Evolutionary conservation across 2,888 invertebrate genomes (phyloP), one percentile per base, ranked within the genome.

Genomic region (Dryococelus australis): DNA sequence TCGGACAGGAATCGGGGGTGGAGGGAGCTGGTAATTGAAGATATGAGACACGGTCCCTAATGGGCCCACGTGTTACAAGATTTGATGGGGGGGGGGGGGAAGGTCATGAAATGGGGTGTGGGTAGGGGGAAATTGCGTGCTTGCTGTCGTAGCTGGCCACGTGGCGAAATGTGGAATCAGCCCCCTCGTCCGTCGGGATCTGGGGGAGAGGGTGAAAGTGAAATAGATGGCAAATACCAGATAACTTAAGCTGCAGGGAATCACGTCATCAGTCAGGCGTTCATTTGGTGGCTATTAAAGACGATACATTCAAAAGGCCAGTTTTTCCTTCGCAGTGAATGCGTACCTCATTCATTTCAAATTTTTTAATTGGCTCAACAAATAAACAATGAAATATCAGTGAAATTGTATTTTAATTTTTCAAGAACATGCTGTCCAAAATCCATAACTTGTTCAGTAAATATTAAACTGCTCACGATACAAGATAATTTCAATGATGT

Each of bases 1-100:
- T 65, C 65, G 65, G n/a, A n/a, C n/a, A 65, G n/a, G n/a, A 65
- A 65, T 47, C 1, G 47, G 65, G 65, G n/a, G 65, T 24, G 65
- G 43, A n/a, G n/a, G 43, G 81, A 81, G 43, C 24, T 43, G 43
- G 84, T 43, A 84, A 43, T 43, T 84, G 84, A 43, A 84, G 84
- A 84, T 43, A 43, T 26, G 43, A 24, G 84, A 84, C 43, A 16
- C 27, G 20, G 24, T 20, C 84, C 43, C 84, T 43, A 43, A 43
- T 47, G 80, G 53, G 86, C 81, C 4, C 27, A 47, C 51, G 43
- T 86, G 35, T 43, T 16, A 81, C 26, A 28, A 35, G n/a, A n/a
- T n/a, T n/a, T n/a, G n/a, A n/a, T n/a, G n/a, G n/a, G 78, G 28
- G 86, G 86, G 79, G 86, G 78, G 86, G 86, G 26, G 80, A n/a